Percentiles rank a stretch among this genome's conserved stretches.
Evolutionary conservation across 2,797 vertebrate species (phyloP).

Genomic region (Melanotaenia parkinsoni): DNA sequence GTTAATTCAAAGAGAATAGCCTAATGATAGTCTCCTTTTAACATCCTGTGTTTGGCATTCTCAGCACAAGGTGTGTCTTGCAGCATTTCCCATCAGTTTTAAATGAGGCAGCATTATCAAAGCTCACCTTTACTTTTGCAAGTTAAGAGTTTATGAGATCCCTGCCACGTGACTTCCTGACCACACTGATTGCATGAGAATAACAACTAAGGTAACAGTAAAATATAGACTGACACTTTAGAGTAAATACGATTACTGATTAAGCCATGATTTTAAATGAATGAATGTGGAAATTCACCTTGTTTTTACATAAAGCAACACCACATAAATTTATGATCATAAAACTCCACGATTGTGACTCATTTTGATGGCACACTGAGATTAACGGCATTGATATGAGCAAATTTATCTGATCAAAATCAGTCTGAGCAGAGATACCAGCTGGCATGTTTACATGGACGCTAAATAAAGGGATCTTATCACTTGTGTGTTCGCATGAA

Average conservation of each 20-base stretch:
- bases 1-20: conserved; percentile 51
- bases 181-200: background rate
- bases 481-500: too few relatives aligned
- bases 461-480: too few relatives aligned
- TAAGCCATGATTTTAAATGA: background rate
- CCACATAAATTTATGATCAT: too few relatives aligned
- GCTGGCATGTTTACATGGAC: too few relatives aligned
- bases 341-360: too few relatives aligned
- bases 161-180: background rate
- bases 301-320: too few relatives aligned
- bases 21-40: conserved; percentile 41
- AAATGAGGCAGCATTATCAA: conserved; percentile 10
- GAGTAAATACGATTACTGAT: background rate
- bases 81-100: conserved; percentile 21
- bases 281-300: background rate
- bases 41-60: conserved; percentile 33
- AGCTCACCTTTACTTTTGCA: conserved; percentile 7
- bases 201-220: background rate
- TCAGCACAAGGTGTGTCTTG: conserved; percentile 15
- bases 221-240: background rate
- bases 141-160: background rate
- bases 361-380: too few relatives aligned
- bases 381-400: too few relatives aligned
- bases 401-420: too few relatives aligned
- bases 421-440: too few relatives aligned